Conservation (phyloP, 2,113 vertebrate genomes). For the Lates calcarifer region DNA sequence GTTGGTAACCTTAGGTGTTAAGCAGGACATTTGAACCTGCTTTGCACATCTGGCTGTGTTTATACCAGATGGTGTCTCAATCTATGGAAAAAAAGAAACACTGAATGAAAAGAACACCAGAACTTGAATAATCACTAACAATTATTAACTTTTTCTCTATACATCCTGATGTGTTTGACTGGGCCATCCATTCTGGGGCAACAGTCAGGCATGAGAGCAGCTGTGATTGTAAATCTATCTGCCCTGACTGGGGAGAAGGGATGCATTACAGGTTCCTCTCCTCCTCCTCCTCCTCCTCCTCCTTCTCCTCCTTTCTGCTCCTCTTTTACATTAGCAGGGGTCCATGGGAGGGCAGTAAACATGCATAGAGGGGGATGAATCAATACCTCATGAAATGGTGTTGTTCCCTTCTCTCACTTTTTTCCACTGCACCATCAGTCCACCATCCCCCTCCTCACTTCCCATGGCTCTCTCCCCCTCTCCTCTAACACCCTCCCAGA, state of each 20-base stretch:
- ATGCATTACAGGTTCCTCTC: slow-evolving; percentile 45
- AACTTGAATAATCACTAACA: slow-evolving; percentile 13
- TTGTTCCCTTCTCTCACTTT: slow-evolving; percentile 35
- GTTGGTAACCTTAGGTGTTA: background rate
- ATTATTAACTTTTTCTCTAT: slow-evolving; percentile 18
- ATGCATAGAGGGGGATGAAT: slow-evolving; percentile 37
- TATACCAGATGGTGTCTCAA: background rate
- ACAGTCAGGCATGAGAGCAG: slow-evolving; percentile 15
- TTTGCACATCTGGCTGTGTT: slow-evolving; percentile 8
- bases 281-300: slow-evolving; percentile 2
- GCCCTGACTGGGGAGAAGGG: slow-evolving; percentile 16
- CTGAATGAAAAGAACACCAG: background rate
- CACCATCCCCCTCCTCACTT: slow-evolving; percentile 45
- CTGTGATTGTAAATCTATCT: slow-evolving; percentile 56
- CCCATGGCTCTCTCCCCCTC: background rate
- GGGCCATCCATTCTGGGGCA: background rate
- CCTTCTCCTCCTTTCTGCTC: slow-evolving; percentile 8
- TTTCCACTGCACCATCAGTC: slow-evolving; percentile 5
- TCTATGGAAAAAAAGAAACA: background rate
- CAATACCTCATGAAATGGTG: slow-evolving; percentile 60
- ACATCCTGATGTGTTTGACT: slow-evolving; percentile 6
- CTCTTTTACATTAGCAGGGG: slow-evolving; percentile 41
- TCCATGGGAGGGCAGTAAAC: slow-evolving; percentile 33
- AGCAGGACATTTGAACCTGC: background rate
- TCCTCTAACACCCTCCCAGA: background rate